These are phyloP conservation scores for Ashinkailepas kermadecensis DNA, from an alignment of 2,888 invertebrate genomes.

Conservation along the genomic window DNA sequence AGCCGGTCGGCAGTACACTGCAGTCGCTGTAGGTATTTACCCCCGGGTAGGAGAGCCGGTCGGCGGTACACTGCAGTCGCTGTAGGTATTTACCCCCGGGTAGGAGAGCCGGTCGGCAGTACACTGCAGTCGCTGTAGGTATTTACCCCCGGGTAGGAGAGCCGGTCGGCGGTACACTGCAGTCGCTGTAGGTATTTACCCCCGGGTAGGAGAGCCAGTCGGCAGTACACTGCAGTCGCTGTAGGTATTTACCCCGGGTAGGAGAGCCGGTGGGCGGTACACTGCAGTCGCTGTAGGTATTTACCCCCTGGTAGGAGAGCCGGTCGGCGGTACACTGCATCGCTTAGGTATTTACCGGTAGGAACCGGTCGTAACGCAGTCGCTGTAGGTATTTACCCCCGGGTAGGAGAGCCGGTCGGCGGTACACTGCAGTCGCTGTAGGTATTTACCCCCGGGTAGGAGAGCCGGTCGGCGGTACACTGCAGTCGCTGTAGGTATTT, in stretches of 20 bases:
- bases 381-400: too few species aligned
- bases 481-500: too few species aligned
- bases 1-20: neutral
- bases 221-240: neutral
- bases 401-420: too few species aligned
- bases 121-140: neutral
- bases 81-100: neutral
- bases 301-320: neutral
- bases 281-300: neutral
- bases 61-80: neutral
- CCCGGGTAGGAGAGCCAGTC: neutral
- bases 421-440: too few species aligned
- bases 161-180: neutral
- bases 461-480: too few species aligned
- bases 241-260: neutral
- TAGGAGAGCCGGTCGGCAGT: neutral
- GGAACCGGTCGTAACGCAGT: too few species aligned
- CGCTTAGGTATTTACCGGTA: too few species aligned
- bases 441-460: too few species aligned
- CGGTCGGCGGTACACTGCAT: neutral
- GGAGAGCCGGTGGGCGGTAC: neutral
- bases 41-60: neutral
- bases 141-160: neutral
- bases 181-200: neutral
- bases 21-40: neutral